Percentiles rank a stretch among this genome's conserved stretches.
phyloP scores from a whole-genome alignment of 2,113 vertebrate genomes.

The Brachyhypopomus occidentalis region DNA sequence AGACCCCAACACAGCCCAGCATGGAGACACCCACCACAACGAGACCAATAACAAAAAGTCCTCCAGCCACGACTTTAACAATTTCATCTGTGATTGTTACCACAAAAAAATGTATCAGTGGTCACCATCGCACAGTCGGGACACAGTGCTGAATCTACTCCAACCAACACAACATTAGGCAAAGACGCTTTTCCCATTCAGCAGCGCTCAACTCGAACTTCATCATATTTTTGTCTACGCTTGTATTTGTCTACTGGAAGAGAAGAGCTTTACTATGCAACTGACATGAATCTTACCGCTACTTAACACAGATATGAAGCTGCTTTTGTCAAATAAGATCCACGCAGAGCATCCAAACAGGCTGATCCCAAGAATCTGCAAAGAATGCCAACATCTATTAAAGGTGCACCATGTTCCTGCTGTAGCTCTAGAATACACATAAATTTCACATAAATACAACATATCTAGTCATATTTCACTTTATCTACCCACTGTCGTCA shows the following conservation, averaged over 20 bases:
- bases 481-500: neutral
- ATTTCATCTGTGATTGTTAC: conserved; percentile 37
- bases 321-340: conserved; percentile 66
- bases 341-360: conserved; percentile 63
- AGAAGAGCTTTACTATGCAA: neutral
- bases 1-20: conserved; percentile 51
- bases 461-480: neutral
- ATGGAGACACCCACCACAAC: conserved; percentile 50
- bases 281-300: conserved; percentile 54
- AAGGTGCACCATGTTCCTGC: neutral
- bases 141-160: neutral
- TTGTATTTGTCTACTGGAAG: neutral
- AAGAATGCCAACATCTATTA: conserved; percentile 18
- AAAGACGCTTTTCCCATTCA: neutral
- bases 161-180: neutral
- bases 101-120: conserved; percentile 1
- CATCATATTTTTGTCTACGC: neutral
- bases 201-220: conserved; percentile 16
- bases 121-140: neutral
- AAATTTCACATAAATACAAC: neutral
- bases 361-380: conserved; percentile 66
- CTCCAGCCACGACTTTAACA: conserved; percentile 51
- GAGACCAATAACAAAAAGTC: conserved; percentile 56
- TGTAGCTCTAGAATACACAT: no score
- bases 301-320: conserved; percentile 51